Percentiles rank a stretch among this genome's conserved stretches.
Conservation (phyloP, 1,140 invertebrate species). For the Ceratina australensis region DNA sequence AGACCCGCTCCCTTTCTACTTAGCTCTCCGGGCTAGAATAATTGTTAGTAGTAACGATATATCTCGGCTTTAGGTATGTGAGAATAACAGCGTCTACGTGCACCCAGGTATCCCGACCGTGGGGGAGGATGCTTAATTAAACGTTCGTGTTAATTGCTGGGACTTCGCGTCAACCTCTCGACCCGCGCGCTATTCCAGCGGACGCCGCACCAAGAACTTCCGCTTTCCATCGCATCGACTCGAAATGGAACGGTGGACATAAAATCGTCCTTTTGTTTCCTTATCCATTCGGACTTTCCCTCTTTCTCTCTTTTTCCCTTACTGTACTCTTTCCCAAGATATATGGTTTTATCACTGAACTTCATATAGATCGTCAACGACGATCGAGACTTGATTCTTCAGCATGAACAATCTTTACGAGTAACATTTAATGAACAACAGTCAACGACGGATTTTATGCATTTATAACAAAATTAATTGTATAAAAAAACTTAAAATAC, state of each 20-base stretch:
- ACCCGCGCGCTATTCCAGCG: constrained; percentile 55
- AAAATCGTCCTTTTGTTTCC: constrained; percentile 45
- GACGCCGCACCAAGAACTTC: constrained; percentile 58
- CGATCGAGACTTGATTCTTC: background rate
- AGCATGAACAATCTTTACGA: too few relatives aligned
- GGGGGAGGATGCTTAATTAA: constrained; percentile 73
- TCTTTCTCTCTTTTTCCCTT: constrained; percentile 2
- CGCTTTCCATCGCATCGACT: constrained; percentile 52
- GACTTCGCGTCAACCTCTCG: constrained; percentile 70
- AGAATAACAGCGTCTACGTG: constrained; percentile 71
- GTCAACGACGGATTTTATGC: too few relatives aligned
- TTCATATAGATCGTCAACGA: background rate
- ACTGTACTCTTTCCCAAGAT: constrained; percentile 12
- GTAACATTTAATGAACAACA: too few relatives aligned
- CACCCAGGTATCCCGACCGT: constrained; percentile 44
- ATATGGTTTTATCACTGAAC: constrained; percentile 19
- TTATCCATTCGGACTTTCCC: background rate
- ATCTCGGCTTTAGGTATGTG: constrained; percentile 72
- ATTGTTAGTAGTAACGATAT: constrained; percentile 74
- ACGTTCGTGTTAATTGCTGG: constrained; percentile 75
- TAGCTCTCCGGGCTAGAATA: constrained; percentile 60
- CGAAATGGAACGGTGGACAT: constrained; percentile 51
- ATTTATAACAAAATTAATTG: too few relatives aligned
- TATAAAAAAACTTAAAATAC: too few relatives aligned
- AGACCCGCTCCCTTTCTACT: constrained; percentile 54